Base-by-base conservation (phyloP, 2,797 vertebrate species). In the Pagetopsis macropterus region DNA sequence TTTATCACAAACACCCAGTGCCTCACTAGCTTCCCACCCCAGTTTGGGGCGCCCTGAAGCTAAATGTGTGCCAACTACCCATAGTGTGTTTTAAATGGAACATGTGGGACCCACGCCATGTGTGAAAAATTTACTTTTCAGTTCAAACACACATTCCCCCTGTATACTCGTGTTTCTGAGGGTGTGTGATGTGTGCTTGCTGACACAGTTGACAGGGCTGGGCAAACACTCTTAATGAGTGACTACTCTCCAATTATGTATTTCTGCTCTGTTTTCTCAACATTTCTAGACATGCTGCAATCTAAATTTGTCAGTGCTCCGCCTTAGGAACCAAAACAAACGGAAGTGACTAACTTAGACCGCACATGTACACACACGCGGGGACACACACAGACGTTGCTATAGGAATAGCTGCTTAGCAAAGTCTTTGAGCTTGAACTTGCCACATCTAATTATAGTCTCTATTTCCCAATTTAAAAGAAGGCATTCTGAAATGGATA, bases 241-340 rank as follows among this genome's bases (percentile, higher is more conserved):
- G 37, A 83, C 87, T 87, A 43, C 76, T 81, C 84, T 80, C 73
- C 74, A 82, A 83, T 89, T 82, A 84, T 83, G 71, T 73, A 84
- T 87, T 87, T 85, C 72, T 86, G 75, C 54, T 55, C 49, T 79
- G 76, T 81, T 84, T 88, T 83, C 81, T 45, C 59, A 62, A 61
- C 17, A 48, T 68, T 87, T 87, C 74, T 63, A 44, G 75, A 65
- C 61, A 21, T 50, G n/a, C 78, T 84, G 68, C 33, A 48, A 57
- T 79, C 86, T 90, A 88, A 87, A 90, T 88, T 76, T 77, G 85
- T 83, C 84, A 50, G 61, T 0, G 52, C 84, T 87, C 74, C 7
- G 78, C 83, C 75, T 76, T 70, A 79, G 57, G 76, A 83, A 87
- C 80, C 83, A 87, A 88, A 88, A 91, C 86, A 89, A 88, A 88